Evolutionary conservation across 2,113 vertebrate species (phyloP).

Genomic region (Noturus placidus): DNA sequence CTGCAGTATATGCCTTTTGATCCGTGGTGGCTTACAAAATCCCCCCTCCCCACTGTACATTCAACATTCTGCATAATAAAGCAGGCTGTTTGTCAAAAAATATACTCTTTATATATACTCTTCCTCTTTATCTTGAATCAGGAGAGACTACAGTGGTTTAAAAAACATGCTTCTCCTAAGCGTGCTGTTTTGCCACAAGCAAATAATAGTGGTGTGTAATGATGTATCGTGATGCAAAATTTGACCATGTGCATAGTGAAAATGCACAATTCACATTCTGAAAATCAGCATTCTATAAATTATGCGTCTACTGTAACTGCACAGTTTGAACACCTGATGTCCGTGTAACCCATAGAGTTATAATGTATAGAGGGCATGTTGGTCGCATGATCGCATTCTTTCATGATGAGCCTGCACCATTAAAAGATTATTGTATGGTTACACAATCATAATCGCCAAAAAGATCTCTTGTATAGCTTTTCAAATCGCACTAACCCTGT

Average conservation of each 20-base stretch:
- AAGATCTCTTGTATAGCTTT: not conserved
- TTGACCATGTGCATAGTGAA: not conserved
- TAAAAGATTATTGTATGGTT: not conserved
- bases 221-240: not conserved
- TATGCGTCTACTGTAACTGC: not conserved
- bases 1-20: no score
- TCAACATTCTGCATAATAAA: not conserved
- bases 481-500: not conserved
- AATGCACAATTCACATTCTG: not conserved
- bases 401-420: not conserved
- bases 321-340: not conserved
- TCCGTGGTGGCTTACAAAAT: no score
- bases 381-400: not conserved
- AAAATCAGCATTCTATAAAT: not conserved
- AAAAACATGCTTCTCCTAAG: not conserved
- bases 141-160: not conserved
- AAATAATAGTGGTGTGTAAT: not conserved
- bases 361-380: not conserved
- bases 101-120: no score
- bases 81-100: not conserved
- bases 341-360: not conserved
- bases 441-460: not conserved
- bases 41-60: no score
- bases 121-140: not conserved
- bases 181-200: no score